A percentile compares a stretch with the other conserved stretches of the same genome.
phyloP scores from a whole-genome alignment of 2,797 vertebrate genomes.

The Scarus forsteni region DNA sequence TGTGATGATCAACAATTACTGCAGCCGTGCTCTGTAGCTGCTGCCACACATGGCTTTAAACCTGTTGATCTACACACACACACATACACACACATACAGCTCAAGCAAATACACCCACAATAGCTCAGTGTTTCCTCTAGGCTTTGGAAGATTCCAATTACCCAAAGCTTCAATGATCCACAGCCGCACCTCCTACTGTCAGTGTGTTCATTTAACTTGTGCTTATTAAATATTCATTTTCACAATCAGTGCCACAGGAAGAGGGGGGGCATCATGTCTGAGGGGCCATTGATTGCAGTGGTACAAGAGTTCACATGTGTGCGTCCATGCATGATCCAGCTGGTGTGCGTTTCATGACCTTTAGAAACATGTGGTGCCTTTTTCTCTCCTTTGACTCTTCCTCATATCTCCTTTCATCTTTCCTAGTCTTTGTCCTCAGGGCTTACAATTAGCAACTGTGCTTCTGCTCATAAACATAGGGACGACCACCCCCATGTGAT shows the following conservation, averaged over 20 bases:
- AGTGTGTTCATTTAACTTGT: conserved; percentile 77
- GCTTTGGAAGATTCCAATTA: conserved; percentile 80
- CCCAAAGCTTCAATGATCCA: conserved; percentile 71
- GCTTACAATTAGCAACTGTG: conserved; percentile 62
- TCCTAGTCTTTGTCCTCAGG: conserved; percentile 40
- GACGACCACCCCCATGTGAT: conserved; percentile 21
- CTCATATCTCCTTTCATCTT: conserved; percentile 24
- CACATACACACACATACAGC: conserved; percentile 5
- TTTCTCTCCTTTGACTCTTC: conserved; percentile 24
- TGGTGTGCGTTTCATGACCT: conserved; percentile 50
- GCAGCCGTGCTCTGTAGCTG: conserved; percentile 12
- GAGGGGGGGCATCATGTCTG: conserved; percentile 29
- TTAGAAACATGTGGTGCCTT: conserved; percentile 42
- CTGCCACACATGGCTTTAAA: conserved; percentile 33
- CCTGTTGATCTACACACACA: conserved; percentile 48
- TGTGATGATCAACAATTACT: conserved; percentile 53
- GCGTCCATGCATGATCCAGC: background rate
- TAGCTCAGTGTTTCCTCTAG: conserved; percentile 26
- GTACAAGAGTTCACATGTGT: conserved; percentile 12
- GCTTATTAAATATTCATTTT: conserved; percentile 85
- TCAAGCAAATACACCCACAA: conserved; percentile 19
- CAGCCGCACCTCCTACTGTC: conserved; percentile 78
- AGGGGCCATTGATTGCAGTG: conserved; percentile 47
- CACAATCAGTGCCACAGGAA: conserved; percentile 71
- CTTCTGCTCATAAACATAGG: conserved; percentile 18